Percentiles rank a stretch among this genome's conserved stretches.
Conservation (phyloP, 2,113 vertebrate species). For the Oryzias woworae region DNA sequence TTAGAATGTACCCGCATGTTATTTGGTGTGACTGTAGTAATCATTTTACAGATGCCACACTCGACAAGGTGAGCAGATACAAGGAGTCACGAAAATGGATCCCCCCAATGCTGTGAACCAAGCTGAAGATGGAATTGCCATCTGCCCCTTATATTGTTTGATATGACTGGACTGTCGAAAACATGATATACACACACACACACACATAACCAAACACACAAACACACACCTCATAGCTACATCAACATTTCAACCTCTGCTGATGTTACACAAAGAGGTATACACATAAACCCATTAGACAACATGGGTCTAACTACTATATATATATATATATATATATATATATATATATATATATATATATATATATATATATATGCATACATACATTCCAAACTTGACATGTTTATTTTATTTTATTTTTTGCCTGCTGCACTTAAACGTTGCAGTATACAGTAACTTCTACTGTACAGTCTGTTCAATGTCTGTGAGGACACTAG, state of each 20-base stretch:
- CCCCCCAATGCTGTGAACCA: conserved; percentile 71
- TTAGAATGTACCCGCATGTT: not conserved
- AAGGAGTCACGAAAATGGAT: conserved; percentile 41
- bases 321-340: too few relatives aligned
- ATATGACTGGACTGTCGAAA: conserved; percentile 76
- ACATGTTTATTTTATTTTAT: conserved; percentile 36
- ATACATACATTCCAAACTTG: conserved; percentile 60
- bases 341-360: conserved; percentile 58
- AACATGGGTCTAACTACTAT: conserved; percentile 62
- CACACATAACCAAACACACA: conserved; percentile 22
- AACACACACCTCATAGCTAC: conserved; percentile 40
- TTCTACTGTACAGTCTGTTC: conserved; percentile 79
- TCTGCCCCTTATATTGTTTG: conserved; percentile 69
- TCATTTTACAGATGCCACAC: conserved; percentile 40
- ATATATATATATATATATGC: conserved; percentile 54
- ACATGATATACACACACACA: conserved; percentile 51
- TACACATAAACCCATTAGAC: conserved; percentile 42
- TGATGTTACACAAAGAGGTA: conserved; percentile 17
- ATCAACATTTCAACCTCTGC: conserved; percentile 53
- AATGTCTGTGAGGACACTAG: conserved; percentile 81
- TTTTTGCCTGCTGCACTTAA: conserved; percentile 65
- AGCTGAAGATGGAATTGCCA: conserved; percentile 52
- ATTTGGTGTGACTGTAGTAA: not conserved
- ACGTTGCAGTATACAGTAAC: conserved; percentile 67
- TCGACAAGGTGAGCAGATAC: conserved; percentile 32